Evolutionary conservation across 2,888 invertebrate genomes (phyloP), one percentile per base, ranked within the genome.

Genomic region (Amphipoea oculea): DNA sequence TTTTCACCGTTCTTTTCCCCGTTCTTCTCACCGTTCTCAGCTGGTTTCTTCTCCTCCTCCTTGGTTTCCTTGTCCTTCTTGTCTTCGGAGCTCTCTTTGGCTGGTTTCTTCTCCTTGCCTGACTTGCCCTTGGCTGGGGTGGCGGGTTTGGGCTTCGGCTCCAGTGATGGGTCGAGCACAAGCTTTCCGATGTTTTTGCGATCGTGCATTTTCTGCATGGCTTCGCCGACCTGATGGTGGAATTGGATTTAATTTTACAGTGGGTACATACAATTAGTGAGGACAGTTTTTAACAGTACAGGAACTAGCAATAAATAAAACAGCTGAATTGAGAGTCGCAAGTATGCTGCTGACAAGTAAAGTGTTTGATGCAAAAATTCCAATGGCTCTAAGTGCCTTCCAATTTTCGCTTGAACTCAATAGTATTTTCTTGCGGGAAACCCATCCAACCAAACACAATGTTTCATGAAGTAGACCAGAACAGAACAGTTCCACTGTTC

Each of bases 141-240:
- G 42, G 98, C 98, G 62, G 98, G 98, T 93, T 98, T 98, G 51
- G 98, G 98, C 91, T 98, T 98, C 3, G 98, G 98, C 93, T 98
- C 98, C 93, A 98, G 94, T 66, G 98, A 98, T 45, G 99, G 98
- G 93, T 99, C 98, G 85, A 99, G 96, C 68, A 99, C 97, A 69
- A 99, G 97, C 95, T 99, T 99, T 78, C 99, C 99, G 91, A 99
- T 98, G 95, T 99, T 99, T 96, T 98, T 99, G 92, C 99, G 98
- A 92, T 99, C 99, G 95, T 99, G 99, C 98, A 99, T 98, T 95
- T 98, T 99, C 95, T 98, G 98, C 99, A 99, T 99, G 11, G 98
- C 99, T 92, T 99, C 99, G 48, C 98, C 98, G 29, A 99, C 98
- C 98, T 98, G 91, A 4, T 68, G 23, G 71, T 76, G 48, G 42